Base-by-base conservation (phyloP, 1,140 invertebrate genomes). In the Ceratina japonica region DNA sequence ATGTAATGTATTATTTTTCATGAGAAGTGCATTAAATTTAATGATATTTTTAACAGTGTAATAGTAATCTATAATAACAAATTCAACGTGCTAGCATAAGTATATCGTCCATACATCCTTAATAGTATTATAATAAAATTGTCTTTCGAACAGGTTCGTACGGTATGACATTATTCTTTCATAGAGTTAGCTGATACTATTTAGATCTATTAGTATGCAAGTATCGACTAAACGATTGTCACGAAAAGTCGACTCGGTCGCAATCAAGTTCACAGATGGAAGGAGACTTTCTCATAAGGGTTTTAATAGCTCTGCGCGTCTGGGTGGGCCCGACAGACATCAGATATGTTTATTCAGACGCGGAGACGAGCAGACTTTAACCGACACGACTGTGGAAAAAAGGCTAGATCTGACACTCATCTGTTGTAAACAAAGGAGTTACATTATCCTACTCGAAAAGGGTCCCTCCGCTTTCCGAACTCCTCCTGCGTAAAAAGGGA, bases 281-380 rank as follows among this genome's bases (percentile, higher is more conserved):
- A 44, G 78, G 65, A 49, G 83, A 85, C 89, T 92, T 92, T 90
- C 88, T 86, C 85, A 91, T 90, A 91, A 91, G 90, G 81, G 87
- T 91, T 92, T 90, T 91, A 90, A 91, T 91, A 87, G 87, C 84
- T 75, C 85, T 10, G 37, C 37, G 37, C 80, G 80, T 87, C 89
- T 91, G 91, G 92, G 91, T 91, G 91, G 91, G 88, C 91, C 80
- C 65, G 80, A 74, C 87, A 88, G 89, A 89, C 87, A 90, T 85
- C 79, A 68, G 88, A 92, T 91, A 89, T 92, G 92, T 92, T 92
- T 92, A 91, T 91, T 91, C 90, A 92, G 91, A 89, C 86, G 85
- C 85, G 74, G 88, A 88, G 87, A 90, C 81, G 79, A 83, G 84
- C 87, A 81, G 86, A 83, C 86, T 85, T 44, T 85, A 86, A 88